Evolutionary conservation across 2,113 vertebrate species (phyloP).

Genomic region (Oryzias javanicus): DNA sequence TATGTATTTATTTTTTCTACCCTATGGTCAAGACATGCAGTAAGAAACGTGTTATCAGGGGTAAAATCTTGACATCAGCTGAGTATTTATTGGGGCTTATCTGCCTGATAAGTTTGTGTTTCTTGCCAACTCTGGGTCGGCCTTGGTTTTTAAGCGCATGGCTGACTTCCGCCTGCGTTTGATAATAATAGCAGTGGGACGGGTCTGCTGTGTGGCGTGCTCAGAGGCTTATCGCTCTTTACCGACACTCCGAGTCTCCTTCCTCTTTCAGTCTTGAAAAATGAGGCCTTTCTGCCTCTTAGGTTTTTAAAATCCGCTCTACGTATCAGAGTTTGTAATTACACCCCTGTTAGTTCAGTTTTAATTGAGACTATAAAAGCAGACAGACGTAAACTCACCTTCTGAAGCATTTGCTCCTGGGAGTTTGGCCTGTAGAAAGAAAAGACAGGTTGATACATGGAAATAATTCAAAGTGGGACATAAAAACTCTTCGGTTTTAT

Average conservation of each 20-base stretch:
- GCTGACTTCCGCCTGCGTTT: conserved; percentile 27
- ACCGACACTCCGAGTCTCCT: conserved; percentile 12
- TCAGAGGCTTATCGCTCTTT: conserved; percentile 1
- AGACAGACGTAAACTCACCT: conserved; percentile 37
- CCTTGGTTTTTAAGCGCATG: not conserved
- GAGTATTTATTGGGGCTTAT: no score
- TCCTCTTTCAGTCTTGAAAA: conserved; percentile 5
- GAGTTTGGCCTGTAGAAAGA: conserved; percentile 50
- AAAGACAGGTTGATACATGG: not conserved
- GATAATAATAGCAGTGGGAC: conserved; percentile 20
- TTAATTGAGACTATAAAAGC: not conserved
- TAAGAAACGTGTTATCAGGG: no score
- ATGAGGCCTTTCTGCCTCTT: not conserved
- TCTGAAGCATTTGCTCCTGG: conserved; percentile 33
- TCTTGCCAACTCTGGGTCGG: no score
- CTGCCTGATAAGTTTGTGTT: no score
- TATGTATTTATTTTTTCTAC: no score
- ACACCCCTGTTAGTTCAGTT: not conserved
- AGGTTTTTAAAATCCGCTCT: not conserved
- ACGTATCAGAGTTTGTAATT: not conserved
- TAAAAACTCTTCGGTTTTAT: not conserved
- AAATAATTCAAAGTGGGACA: conserved; percentile 2
- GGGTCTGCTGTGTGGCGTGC: not conserved
- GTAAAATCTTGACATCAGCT: no score
- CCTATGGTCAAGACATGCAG: no score